Base-by-base conservation (phyloP, 2,113 vertebrate genomes). In the Lophotis ruficrista region DNA sequence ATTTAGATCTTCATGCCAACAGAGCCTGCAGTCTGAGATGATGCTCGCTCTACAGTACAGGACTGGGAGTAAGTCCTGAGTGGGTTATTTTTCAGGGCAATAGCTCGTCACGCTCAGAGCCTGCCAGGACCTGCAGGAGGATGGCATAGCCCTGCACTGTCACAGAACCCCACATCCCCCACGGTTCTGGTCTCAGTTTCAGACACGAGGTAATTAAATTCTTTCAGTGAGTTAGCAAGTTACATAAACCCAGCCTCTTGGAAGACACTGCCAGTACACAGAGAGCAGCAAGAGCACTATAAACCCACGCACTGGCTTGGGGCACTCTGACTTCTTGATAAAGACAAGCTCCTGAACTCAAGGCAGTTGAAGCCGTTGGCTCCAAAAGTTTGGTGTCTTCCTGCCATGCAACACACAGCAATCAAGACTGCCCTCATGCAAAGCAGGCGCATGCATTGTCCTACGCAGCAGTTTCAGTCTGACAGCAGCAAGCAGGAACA, bases 321-420 rank as follows among this genome's bases (percentile, higher is more conserved):
- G 7, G n/a, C 64, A 14, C 60, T 43, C 64, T 51, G 84, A 18
- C n/a, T 54, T 61, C 54, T 38, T 47, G 33, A 84, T 61, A 33
- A 65, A 84, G 69, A 47, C 70, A n/a, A n/a, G 38, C 62, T 88
- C 66, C 79, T 50, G 87, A 77, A 35, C 78, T 54, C 50, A 38
- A 68, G 43, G 33, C 51, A 78, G 65, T 4, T 51, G 65, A 58
- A 72, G 51, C n/a, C 0, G 0, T 1, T 6, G 16, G 30, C 31
- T 78, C 43, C 73, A 47, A 31, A 66, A 48, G 38, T 60, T 54
- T 78, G n/a, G 38, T 50, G 38, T 12, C 45, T 18, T 38, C 35
- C 27, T 17, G 11, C 68, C 51, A 45, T 5, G 50, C 68, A 38
- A 24, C 50, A 25, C 21, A 4, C 5, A 6, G 37, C n/a, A 18